Base-by-base conservation (phyloP, 2,113 vertebrate species). In the Talpa occidentalis region DNA sequence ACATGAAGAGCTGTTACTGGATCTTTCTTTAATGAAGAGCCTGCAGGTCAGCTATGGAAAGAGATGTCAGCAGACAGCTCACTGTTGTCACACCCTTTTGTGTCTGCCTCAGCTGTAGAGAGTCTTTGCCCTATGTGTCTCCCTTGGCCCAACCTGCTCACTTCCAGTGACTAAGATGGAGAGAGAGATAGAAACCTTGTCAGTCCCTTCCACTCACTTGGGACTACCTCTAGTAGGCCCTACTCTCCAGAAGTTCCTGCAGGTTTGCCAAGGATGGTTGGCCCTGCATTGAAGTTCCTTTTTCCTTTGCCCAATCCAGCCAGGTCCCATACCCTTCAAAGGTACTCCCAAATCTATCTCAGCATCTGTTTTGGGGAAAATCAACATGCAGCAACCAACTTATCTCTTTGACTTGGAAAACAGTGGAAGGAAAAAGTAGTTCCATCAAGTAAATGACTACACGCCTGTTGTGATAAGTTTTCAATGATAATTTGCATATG, bases 1-100 rank as follows among this genome's bases (percentile, higher is more conserved):
- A 44, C 42, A 54, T 0, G 10, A 40, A 62, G 64, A 35, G 6
- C 0, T 0, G 0, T 28, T 3, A 22, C 30, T 0, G 0, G 4
- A 11, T 49, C 17, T 35, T 70, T 44, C 17, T 47, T 64, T 22
- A 54, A 40, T 66, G 30, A 47, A 32, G n/a, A n/a, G 2, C 74
- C 83, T 78, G 56, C 67, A 3, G 24, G 54, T 10, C 0, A 24
- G 35, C 35, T 60, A n/a, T 10, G 14, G 24, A 28, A 30, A 4
- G 5, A 62, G 19, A 9, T 5, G 22, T 28, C 4, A 28, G 10
- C 10, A 11, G 89, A 59, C 14, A n/a, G 62, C 10, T 9, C 2
- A 10, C 0, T 11, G 24, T 2, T 24, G 37, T 59, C 2, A 0
- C 14, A 12, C 37, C 16, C 40, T 56, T 54, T 35, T 64, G 44